Evolutionary conservation across 2,113 vertebrate genomes (phyloP).

Genomic region (Pseudopodoces humilis): DNA sequence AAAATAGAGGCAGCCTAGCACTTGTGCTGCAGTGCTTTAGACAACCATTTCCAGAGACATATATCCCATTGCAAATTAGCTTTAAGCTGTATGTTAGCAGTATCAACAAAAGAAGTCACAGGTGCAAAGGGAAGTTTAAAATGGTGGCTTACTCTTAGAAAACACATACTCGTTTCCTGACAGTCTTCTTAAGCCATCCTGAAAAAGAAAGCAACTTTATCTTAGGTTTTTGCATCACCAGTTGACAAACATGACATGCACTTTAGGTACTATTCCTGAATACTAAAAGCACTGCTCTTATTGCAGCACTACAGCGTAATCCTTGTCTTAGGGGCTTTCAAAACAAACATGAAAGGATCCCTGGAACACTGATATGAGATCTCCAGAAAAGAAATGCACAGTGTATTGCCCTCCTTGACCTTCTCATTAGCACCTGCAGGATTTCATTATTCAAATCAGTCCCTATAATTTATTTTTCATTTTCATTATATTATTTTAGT

Average conservation of each 20-base stretch:
- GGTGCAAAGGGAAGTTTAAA: not conserved
- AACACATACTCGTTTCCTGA: slow-evolving; percentile 92
- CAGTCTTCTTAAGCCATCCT: slow-evolving; percentile 90
- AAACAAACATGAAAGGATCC: not conserved
- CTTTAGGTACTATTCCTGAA: not conserved
- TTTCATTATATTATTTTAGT: not conserved
- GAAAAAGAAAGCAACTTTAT: slow-evolving; percentile 53
- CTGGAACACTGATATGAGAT: not conserved
- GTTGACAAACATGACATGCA: not conserved
- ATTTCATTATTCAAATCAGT: not conserved
- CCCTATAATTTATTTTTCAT: not conserved
- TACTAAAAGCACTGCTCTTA: not conserved
- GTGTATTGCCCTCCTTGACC: not conserved
- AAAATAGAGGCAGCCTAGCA: not conserved
- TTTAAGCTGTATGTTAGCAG: not conserved
- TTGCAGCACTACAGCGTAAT: not conserved
- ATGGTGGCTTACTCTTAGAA: slow-evolving; percentile 86
- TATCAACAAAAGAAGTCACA: not conserved
- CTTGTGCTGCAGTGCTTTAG: not conserved
- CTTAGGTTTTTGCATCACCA: not conserved
- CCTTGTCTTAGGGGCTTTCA: not conserved
- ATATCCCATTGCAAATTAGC: not conserved
- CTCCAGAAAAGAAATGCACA: not conserved
- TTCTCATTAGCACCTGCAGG: not conserved
- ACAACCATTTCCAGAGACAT: not conserved